phyloP scores from a whole-genome alignment of 2,113 vertebrate genomes.

The Oostethus manadensis region DNA sequence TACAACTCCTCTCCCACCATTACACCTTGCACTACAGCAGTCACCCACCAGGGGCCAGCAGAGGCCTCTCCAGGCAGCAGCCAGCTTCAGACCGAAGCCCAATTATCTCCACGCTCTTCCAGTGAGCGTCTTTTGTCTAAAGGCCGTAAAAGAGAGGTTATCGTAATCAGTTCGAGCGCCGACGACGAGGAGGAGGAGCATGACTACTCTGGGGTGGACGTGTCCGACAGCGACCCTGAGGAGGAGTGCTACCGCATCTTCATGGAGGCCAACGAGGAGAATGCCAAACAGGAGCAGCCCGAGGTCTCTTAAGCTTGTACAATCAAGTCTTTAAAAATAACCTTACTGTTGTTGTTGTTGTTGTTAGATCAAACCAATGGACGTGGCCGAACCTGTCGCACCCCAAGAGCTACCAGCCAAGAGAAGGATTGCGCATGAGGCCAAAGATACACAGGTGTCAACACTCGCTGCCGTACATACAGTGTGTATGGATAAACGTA shows the following conservation, averaged over 20 bases:
- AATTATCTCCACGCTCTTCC: not conserved
- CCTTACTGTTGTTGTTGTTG: not conserved
- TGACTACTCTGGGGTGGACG: slow-evolving; percentile 60
- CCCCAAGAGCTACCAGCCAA: slow-evolving; percentile 25
- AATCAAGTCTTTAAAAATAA: not conserved
- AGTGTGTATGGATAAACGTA: not conserved
- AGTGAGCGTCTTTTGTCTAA: not conserved
- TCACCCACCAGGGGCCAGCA: not conserved
- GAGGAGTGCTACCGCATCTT: slow-evolving; percentile 78
- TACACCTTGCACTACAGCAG: slow-evolving; percentile 3
- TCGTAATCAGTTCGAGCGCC: slow-evolving; percentile 48
- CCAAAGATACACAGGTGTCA: slow-evolving; percentile 66
- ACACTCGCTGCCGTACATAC: not conserved
- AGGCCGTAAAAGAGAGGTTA: not conserved
- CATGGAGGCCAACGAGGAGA: slow-evolving; percentile 62
- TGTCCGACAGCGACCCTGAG: slow-evolving; percentile 71
- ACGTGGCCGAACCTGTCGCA: slow-evolving; percentile 21
- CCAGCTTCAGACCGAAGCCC: not conserved
- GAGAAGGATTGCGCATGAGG: slow-evolving; percentile 67
- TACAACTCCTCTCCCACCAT: not conserved
- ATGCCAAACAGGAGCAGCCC: slow-evolving; percentile 7
- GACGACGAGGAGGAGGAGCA: slow-evolving; percentile 56
- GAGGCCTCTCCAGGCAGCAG: not conserved
- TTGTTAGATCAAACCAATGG: slow-evolving; percentile 26
- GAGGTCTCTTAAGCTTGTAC: slow-evolving; percentile 44